Conservation (phyloP, 2,888 invertebrate genomes). For the Terebella lapidaria region DNA sequence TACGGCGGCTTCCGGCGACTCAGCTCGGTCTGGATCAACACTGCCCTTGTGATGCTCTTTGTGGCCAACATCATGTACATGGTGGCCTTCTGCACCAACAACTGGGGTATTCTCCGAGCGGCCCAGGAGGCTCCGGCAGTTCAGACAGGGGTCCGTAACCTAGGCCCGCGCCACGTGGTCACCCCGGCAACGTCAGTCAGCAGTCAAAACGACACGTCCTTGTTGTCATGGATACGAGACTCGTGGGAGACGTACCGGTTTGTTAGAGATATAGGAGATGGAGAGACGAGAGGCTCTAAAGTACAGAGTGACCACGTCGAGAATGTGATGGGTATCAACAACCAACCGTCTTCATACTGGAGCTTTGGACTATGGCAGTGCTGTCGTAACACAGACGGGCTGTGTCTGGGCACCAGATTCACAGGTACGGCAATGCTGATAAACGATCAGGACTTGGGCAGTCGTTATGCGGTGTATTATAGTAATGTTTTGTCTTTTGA, state of each 20-base stretch:
- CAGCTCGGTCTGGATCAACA: not conserved
- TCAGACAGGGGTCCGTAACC: not conserved
- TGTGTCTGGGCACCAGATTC: constrained; percentile 22
- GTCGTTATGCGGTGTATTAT: too few species aligned
- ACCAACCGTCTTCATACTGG: constrained; percentile 8
- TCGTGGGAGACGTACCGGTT: not conserved
- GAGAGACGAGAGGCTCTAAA: not conserved
- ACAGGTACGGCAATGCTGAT: constrained; percentile 13
- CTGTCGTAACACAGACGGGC: constrained; percentile 20
- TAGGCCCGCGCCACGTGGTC: not conserved
- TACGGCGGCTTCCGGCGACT: not conserved
- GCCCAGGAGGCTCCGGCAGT: not conserved
- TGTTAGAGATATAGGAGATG: not conserved
- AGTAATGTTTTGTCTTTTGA: too few species aligned
- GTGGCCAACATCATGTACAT: constrained; percentile 19
- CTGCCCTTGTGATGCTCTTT: constrained; percentile 12
- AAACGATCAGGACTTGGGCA: not conserved
- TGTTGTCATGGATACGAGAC: not conserved
- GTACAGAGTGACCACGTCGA: not conserved
- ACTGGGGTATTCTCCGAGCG: constrained; percentile 17
- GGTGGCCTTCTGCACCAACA: constrained; percentile 18
- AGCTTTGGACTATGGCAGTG: constrained; percentile 25
- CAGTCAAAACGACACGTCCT: not conserved
- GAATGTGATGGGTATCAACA: not conserved
- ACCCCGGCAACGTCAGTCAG: not conserved